Evolutionary conservation across 2,888 invertebrate species (phyloP), one percentile per base, ranked within the genome.

Genomic region (Zeuzera pyrina): DNA sequence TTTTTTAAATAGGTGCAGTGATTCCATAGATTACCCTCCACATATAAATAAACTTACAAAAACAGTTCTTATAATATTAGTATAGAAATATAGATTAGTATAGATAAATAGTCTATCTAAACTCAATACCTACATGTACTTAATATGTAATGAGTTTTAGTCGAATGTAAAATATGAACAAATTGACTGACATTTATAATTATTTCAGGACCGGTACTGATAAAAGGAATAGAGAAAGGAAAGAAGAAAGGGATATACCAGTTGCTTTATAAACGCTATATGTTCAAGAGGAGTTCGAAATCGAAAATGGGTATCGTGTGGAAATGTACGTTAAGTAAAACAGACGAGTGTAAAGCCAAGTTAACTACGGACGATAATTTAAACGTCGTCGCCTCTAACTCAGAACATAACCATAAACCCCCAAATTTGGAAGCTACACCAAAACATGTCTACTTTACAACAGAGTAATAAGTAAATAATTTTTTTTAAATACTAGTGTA

Each of bases 261-360:
- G 4, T 54, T 81, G 0, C 38, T 78, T 0, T 73, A 71, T 43
- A 57, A 65, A 23, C 55, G 50, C 1, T 66, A 57, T 36, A 68
- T 69, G 0, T 79, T 55, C 42, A 49, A 56, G 0, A 57, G 65
- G 36, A 56, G 68, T 29, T 47, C 74, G 0, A 78, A 67, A 30
- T 78, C 81, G 1, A 81, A 77, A 38, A 78, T 71, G 24, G 81
- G 81, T 0, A 57, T 54, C 0, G 71, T 74, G 1, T 83, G 81
- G 81, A 78, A 71, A 34, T 83, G 81, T 38, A 55, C 64, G 0
- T 48, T 54, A 2, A 70, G 64, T 31, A 78, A 78, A 43, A 43
- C 51, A 0, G 69, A 72, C 0, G 61, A 59, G 0, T 83, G 81
- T 31, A 55, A 63, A 10, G 74, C 64, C 0, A 55, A 49, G 1